Base-by-base conservation (phyloP, 2,888 invertebrate species). In the Clusia tigrina region DNA sequence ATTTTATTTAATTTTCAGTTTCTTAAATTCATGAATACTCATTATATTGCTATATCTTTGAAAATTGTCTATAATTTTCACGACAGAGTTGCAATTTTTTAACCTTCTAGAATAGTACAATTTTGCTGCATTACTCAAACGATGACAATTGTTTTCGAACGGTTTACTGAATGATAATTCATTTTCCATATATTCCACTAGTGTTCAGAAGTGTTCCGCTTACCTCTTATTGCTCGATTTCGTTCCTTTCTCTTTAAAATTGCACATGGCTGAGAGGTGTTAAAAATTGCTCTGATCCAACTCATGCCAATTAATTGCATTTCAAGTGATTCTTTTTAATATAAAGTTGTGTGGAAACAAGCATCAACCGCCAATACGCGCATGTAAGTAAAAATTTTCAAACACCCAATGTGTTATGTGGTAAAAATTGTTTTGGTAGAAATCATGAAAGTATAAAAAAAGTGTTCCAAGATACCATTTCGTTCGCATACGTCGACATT, bases 261-360 rank as follows among this genome's bases (percentile, higher is more conserved):
- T 73, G 70, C 73, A 73, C 73, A 73, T 73, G 73, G 71, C 67
- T 71, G 69, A 67, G 69, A 71, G 68, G 69, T 69, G 61, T 59
- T 65, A 54, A 63, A 63, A 67, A 61, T 57, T 71, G 62, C 56
- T 65, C 60, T n/a, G n/a, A n/a, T 62, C 67, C 65, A 69, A 63
- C 68, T 69, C 66, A 70, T 69, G 71, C 67, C 69, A 67, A 70
- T 64, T 68, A 60, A 55, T 58, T 65, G 62, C 65, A 63, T 67
- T 65, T 64, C 56, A 37, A 60, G 67, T 64, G 65, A 63, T 60
- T 59, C 60, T 65, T 63, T 67, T 62, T 62, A 63, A 68, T 64
- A 54, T 48, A 67, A 64, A 64, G 66, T 68, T 64, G 64, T 65
- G 60, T 60, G 61, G 38, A 57, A 54, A 54, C 26, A 24, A 54